Evolutionary conservation across 2,797 vertebrate genomes (phyloP).

Genomic region (Oryzias dopingdopingensis): DNA sequence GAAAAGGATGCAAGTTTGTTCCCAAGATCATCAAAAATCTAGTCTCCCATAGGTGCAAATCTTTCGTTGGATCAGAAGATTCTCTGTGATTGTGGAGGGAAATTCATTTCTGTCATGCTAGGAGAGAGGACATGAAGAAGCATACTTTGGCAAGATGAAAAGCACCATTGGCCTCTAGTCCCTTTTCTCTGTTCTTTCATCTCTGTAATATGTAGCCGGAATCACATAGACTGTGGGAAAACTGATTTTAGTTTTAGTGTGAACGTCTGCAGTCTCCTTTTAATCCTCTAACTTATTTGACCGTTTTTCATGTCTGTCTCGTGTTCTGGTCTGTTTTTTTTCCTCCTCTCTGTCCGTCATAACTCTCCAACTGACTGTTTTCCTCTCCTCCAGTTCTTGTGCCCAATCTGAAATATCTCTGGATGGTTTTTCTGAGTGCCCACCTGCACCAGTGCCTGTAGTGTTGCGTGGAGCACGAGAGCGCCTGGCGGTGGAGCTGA

Average conservation of each 20-base stretch:
- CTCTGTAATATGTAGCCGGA: slow-evolving; percentile 26
- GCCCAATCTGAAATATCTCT: slow-evolving; percentile 95
- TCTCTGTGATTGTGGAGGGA: neutral
- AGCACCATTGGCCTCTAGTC: slow-evolving; percentile 21
- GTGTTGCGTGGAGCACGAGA: slow-evolving; percentile 92
- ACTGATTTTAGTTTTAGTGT: slow-evolving; percentile 11
- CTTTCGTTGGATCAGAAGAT: neutral
- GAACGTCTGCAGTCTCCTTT: slow-evolving; percentile 11
- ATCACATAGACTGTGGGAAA: slow-evolving; percentile 33
- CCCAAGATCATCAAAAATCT: neutral
- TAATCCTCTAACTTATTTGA: slow-evolving; percentile 33
- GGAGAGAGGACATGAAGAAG: slow-evolving; percentile 1
- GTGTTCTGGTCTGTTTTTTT: slow-evolving; percentile 48
- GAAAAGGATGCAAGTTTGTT: neutral
- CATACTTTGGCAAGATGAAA: slow-evolving; percentile 10
- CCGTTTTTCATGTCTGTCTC: slow-evolving; percentile 38
- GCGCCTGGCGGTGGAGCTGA: slow-evolving; percentile 87
- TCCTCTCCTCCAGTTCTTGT: slow-evolving; percentile 83
- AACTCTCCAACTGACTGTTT: slow-evolving; percentile 34
- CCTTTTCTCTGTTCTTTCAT: slow-evolving; percentile 29
- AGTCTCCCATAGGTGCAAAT: neutral
- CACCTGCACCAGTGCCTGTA: slow-evolving; percentile 89
- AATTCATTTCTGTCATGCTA: neutral
- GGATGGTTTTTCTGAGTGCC: slow-evolving; percentile 94
- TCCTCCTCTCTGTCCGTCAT: slow-evolving; percentile 21